Evolutionary conservation across 2,888 invertebrate species (phyloP), one percentile per base, ranked within the genome.

Genomic region (Ichneumon xanthorius): DNA sequence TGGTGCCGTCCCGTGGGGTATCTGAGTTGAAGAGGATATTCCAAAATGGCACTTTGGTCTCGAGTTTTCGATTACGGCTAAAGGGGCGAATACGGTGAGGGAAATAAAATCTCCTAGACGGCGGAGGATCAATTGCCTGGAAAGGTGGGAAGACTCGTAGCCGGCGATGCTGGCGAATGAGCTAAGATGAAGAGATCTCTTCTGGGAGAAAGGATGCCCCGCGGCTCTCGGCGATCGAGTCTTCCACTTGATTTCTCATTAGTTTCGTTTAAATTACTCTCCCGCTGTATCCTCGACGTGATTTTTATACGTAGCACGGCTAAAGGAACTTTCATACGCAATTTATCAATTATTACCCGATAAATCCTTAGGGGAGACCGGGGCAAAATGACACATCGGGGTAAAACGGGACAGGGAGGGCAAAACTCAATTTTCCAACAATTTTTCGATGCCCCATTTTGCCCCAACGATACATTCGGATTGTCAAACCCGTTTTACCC

Each of bases 121-220:
- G 30, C 30, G 45, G 45, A 48, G 48, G 73, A 75, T 75, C 73
- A 61, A 75, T 63, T 61, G 73, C 61, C 45, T 75, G 61, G 61
- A 75, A 75, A 61, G 7, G 61, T 9, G 26, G 45, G 30, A 55
- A 30, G 71, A 55, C 6, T 7, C 68, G 70, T 50, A 4, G 50
- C 16, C 26, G 16, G 19, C 11, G 33, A 45, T 11, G 30, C 48
- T 63, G 19, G 30, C 58, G 61, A 26, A 61, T 45, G 37, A 72
- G 73, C 45, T 7, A 45, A 61, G 73, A 30, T 63, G 61, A 61
- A 75, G 73, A 45, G 61, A 30, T 61, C 73, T 63, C 26, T 40
- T 26, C 61, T 11, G 55, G 22, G 55, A 48, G 33, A 72, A 19
- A 63, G 48, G 48, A 61, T 48, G 73, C 48, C 73, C 61, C 48